These are phyloP conservation scores for Pomatorhinus ruficollis DNA, from an alignment of 2,113 vertebrate species.

Conservation along the genomic window DNA sequence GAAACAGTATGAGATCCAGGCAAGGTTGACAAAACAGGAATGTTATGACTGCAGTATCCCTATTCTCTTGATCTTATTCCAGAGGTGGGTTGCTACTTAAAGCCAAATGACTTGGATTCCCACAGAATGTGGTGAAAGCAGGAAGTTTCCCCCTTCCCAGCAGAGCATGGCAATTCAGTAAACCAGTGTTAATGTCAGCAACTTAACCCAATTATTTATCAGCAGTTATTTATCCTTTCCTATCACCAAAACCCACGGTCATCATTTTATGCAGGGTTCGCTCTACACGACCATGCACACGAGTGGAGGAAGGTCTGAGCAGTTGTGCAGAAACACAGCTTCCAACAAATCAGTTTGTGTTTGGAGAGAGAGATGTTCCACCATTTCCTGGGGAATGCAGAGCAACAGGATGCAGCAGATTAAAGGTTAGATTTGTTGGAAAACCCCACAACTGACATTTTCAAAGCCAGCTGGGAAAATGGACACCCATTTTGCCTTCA, in stretches of 20 bases:
- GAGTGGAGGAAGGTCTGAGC: neutral
- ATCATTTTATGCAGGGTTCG: neutral
- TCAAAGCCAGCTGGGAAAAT: neutral
- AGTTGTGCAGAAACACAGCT: neutral
- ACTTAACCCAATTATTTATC: neutral
- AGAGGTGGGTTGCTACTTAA: neutral
- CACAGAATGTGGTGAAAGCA: neutral
- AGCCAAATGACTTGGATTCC: neutral
- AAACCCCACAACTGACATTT: neutral
- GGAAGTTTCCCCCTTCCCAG: neutral
- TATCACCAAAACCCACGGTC: neutral
- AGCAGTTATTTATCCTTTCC: neutral
- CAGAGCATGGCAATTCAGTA: neutral
- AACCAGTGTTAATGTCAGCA: neutral
- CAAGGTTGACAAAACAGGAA: neutral
- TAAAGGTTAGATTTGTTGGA: neutral
- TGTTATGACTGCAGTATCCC: neutral
- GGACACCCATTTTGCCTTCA: neutral
- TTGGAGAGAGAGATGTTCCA: neutral
- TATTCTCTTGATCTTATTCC: neutral
- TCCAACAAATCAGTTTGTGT: neutral
- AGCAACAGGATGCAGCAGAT: neutral
- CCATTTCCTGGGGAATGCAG: neutral
- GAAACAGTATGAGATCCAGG: rapidly evolving
- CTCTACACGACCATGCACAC: no score